These are phyloP conservation scores for Clupea harengus DNA, from an alignment of 2,113 vertebrate species.

Conservation along the genomic window DNA sequence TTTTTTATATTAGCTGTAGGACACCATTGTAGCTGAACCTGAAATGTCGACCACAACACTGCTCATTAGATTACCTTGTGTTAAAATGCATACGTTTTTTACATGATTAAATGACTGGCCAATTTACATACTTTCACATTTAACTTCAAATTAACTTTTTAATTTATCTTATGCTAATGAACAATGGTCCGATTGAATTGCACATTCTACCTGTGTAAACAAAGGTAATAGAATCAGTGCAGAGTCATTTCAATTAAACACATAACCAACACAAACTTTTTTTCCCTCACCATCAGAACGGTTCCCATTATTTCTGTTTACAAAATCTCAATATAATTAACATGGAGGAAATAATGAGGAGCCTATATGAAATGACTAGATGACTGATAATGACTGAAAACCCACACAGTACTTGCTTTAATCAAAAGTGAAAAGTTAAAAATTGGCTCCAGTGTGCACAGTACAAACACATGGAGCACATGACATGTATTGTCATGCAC, in stretches of 20 bases:
- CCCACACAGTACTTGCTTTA: too few species aligned
- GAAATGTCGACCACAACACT: background rate
- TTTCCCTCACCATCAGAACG: slow-evolving; percentile 1
- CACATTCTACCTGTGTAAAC: background rate
- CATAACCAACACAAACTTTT: background rate
- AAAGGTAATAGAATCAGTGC: slow-evolving; percentile 15
- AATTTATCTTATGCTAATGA: background rate
- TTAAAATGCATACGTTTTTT: background rate
- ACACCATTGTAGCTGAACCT: too few species aligned
- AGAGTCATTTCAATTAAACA: background rate
- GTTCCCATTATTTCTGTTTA: slow-evolving; percentile 32
- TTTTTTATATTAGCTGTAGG: slow-evolving; percentile 20
- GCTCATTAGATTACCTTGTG: background rate
- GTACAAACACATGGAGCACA: too few species aligned
- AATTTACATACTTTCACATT: background rate
- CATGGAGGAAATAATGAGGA: background rate
- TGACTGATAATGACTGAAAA: background rate
- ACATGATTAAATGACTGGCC: background rate
- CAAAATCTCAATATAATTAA: slow-evolving; percentile 34
- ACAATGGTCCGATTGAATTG: background rate
- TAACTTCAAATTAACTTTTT: background rate
- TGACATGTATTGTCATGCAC: too few species aligned
- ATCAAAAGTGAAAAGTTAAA: too few species aligned
- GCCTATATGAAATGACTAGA: background rate
- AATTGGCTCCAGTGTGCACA: too few species aligned